phyloP scores from a whole-genome alignment of 2,888 invertebrate genomes.

The Erebia palarica region DNA sequence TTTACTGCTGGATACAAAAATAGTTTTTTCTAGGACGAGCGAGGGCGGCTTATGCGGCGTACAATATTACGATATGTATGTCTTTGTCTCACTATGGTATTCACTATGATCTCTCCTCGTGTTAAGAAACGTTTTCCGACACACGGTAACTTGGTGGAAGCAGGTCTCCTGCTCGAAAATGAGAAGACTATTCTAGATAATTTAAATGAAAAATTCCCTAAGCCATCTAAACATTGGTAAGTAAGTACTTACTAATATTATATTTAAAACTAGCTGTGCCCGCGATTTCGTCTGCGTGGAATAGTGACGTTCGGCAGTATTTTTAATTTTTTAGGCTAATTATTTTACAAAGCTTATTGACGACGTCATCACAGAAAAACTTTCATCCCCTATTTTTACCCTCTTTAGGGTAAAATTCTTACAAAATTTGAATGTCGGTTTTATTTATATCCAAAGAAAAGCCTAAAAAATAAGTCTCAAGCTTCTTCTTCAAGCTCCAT shows the following conservation, averaged over 20 bases:
- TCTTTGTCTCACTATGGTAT: constrained; percentile 92
- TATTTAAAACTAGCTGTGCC: no score
- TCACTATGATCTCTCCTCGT: constrained; percentile 92
- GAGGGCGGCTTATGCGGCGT: constrained; percentile 90
- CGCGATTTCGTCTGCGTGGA: no score
- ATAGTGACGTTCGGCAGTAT: no score
- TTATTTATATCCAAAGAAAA: no score
- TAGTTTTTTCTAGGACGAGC: constrained; percentile 84
- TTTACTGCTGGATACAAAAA: constrained; percentile 2
- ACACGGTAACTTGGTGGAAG: constrained; percentile 91
- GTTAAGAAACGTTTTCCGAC: constrained; percentile 95
- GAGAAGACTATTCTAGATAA: constrained; percentile 90
- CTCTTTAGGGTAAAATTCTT: no score
- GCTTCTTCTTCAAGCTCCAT: no score
- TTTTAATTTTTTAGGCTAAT: no score
- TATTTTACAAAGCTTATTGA: no score
- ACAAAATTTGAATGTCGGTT: no score
- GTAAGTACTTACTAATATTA: constrained; percentile 62
- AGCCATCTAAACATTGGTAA: constrained; percentile 93
- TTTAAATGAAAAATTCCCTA: constrained; percentile 90
- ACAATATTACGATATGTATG: constrained; percentile 93
- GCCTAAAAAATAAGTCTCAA: no score
- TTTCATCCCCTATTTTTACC: no score
- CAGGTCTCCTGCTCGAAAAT: constrained; percentile 91
- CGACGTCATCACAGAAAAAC: no score